Evolutionary conservation across 2,113 vertebrate species (phyloP).

Genomic region (Phoenicopterus ruber): DNA sequence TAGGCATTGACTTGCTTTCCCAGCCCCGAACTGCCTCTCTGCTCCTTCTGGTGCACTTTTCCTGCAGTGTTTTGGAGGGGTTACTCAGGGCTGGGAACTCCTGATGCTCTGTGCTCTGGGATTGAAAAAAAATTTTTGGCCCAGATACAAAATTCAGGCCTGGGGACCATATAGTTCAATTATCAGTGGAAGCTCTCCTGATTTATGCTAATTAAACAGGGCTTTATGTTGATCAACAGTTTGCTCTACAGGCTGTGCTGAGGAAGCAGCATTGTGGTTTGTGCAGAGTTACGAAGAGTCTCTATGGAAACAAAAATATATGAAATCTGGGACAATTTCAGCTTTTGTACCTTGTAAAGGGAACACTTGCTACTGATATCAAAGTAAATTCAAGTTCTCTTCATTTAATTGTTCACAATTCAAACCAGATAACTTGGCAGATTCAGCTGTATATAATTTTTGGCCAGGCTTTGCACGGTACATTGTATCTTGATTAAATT

Average conservation of each 20-base stretch:
- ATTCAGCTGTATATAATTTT: not conserved
- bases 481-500: slow-evolving; percentile 23
- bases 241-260: not conserved
- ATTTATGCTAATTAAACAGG: not conserved
- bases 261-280: not conserved
- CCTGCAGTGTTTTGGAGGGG: not conserved
- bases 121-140: not conserved
- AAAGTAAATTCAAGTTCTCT: slow-evolving; percentile 2
- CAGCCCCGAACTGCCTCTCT: not conserved
- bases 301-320: slow-evolving; percentile 30
- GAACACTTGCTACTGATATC: not conserved
- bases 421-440: not conserved
- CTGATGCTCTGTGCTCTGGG: not conserved
- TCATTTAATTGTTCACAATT: not conserved
- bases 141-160: not conserved
- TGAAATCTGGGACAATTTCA: not conserved
- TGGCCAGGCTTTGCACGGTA: not conserved
- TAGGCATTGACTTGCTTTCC: not conserved
- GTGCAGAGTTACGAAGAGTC: not conserved
- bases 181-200: not conserved
- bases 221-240: not conserved
- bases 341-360: not conserved
- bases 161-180: not conserved
- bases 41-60: not conserved
- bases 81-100: not conserved